These are phyloP conservation scores for Therioaphis trifolii DNA, from an alignment of 2,888 invertebrate species.

Conservation along the genomic window DNA sequence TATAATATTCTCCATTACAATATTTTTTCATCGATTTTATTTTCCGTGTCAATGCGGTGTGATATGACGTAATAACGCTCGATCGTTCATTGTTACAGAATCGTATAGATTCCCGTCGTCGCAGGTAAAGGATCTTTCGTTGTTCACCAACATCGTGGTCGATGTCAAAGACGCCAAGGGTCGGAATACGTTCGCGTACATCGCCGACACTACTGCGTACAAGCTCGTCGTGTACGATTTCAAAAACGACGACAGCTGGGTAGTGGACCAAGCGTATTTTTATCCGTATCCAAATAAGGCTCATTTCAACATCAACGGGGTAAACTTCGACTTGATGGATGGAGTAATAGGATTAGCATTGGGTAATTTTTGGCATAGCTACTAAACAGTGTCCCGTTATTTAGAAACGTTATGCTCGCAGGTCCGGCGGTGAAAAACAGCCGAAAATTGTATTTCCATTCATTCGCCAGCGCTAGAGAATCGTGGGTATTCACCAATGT, in stretches of 20 bases:
- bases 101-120: constrained; percentile 65
- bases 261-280: constrained; percentile 74
- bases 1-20: too few species aligned
- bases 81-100: constrained; percentile 62
- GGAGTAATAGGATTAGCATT: constrained; percentile 78
- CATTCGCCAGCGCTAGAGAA: constrained; percentile 76
- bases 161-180: constrained; percentile 74
- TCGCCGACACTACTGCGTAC: constrained; percentile 77
- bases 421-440: constrained; percentile 68
- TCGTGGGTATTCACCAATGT: constrained; percentile 75
- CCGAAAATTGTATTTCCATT: constrained; percentile 77
- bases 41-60: too few species aligned
- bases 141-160: constrained; percentile 76
- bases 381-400: background rate
- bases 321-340: constrained; percentile 79
- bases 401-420: too few species aligned
- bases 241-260: constrained; percentile 73
- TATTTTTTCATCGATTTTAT: too few species aligned
- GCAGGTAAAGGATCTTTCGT: constrained; percentile 69
- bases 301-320: constrained; percentile 74
- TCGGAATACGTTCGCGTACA: constrained; percentile 75
- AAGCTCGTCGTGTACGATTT: constrained; percentile 77
- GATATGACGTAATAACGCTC: too few species aligned
- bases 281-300: constrained; percentile 77
- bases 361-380: constrained; percentile 67